Evolutionary conservation across 2,113 vertebrate genomes (phyloP).

Genomic region (Cacatua alba): DNA sequence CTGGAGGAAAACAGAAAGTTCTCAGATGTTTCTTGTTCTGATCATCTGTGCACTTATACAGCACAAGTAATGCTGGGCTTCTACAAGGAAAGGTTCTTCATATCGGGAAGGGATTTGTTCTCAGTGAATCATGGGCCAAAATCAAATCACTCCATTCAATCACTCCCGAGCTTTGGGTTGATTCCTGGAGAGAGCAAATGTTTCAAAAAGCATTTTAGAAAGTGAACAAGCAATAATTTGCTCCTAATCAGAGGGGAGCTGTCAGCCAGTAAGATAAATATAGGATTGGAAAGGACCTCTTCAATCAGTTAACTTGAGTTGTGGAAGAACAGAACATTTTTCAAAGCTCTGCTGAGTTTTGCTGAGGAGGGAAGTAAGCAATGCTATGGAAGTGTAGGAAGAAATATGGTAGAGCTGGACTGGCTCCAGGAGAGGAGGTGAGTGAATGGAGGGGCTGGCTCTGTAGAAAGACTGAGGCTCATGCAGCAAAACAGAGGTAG

Average conservation of each 20-base stretch:
- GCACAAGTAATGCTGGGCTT: not conserved
- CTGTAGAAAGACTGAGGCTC: not conserved
- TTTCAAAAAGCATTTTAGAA: slow-evolving; percentile 7
- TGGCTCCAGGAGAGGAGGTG: not conserved
- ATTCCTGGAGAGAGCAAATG: not conserved
- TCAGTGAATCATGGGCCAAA: not conserved
- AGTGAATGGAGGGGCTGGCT: not conserved
- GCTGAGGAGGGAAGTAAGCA: not conserved
- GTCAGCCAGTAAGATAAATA: not conserved
- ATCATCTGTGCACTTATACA: not conserved
- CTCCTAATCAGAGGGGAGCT: not conserved
- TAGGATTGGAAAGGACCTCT: not conserved
- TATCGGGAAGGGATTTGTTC: slow-evolving; percentile 20
- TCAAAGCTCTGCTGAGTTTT: not conserved
- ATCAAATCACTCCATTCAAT: slow-evolving; percentile 1
- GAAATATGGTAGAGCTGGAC: not conserved
- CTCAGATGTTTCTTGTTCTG: not conserved
- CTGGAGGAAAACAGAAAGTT: not conserved
- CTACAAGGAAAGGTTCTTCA: not conserved
- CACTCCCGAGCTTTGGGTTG: not conserved
- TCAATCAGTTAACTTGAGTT: not conserved
- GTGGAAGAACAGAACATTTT: not conserved
- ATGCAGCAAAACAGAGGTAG: not conserved
- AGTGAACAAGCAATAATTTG: not conserved
- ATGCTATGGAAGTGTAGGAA: not conserved